These are phyloP conservation scores for Neomorphus geoffroyi DNA, from an alignment of 2,797 vertebrate species.

Conservation along the genomic window DNA sequence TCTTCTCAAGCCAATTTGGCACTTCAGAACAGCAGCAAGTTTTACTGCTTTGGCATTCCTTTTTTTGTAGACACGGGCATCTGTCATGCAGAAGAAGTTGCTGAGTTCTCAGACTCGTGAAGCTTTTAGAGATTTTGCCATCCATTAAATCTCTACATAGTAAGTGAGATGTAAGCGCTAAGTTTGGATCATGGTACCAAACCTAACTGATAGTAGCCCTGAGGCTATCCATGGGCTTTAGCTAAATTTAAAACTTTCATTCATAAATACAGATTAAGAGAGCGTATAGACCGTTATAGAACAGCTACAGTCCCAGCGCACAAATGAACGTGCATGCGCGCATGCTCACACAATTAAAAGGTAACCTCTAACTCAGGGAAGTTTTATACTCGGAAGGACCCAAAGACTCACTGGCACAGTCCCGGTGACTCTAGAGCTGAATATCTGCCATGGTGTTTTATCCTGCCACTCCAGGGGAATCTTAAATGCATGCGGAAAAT, in stretches of 20 bases:
- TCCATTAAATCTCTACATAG: constrained; percentile 27
- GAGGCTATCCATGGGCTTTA: neutral
- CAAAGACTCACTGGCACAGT: neutral
- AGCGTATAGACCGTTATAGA: neutral
- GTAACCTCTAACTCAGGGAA: neutral
- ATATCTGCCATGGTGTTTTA: constrained; percentile 32
- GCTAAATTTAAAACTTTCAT: constrained; percentile 62
- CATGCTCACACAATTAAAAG: neutral
- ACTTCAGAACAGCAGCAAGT: neutral
- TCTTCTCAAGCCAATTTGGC: constrained; percentile 4
- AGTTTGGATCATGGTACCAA: constrained; percentile 54
- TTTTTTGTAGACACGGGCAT: neutral
- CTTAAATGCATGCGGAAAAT: constrained; percentile 22
- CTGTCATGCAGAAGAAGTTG: constrained; percentile 4
- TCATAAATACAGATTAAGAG: constrained; percentile 34
- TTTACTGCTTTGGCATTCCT: neutral
- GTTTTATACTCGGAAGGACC: neutral
- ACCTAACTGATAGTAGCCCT: constrained; percentile 52
- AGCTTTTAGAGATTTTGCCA: constrained; percentile 24
- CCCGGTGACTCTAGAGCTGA: neutral
- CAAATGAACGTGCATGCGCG: neutral
- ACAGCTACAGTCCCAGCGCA: neutral
- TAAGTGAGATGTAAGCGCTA: constrained; percentile 41
- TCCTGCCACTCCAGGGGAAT: constrained; percentile 28
- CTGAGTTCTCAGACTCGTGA: neutral